Percentiles rank a stretch among this genome's conserved stretches.
phyloP scores from a whole-genome alignment of 2,888 invertebrate species.

The Zygaena filipendulae region DNA sequence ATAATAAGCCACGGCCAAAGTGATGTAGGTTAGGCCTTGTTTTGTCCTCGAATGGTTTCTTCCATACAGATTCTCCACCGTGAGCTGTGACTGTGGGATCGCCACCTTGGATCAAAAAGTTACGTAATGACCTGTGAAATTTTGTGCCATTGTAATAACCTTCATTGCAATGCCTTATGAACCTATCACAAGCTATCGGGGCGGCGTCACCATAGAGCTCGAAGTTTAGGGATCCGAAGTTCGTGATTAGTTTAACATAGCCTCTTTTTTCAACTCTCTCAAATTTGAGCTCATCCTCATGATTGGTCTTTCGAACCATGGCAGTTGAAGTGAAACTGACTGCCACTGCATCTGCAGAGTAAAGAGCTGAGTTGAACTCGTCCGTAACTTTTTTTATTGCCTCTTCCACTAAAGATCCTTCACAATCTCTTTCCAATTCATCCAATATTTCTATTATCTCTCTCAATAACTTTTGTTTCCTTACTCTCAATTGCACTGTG shows the following conservation, averaged over 20 bases:
- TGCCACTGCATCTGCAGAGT: constrained; percentile 95
- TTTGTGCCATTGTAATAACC: constrained; percentile 95
- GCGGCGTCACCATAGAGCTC: constrained; percentile 93
- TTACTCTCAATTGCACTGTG: no score
- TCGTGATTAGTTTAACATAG: constrained; percentile 92
- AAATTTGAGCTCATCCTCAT: constrained; percentile 93
- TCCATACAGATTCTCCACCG: constrained; percentile 96
- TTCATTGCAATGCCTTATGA: constrained; percentile 86
- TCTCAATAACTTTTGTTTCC: constrained; percentile 85
- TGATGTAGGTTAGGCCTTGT: constrained; percentile 91
- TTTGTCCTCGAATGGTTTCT: constrained; percentile 93
- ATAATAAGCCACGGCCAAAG: constrained; percentile 91
- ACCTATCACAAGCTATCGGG: constrained; percentile 97
- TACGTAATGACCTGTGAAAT: constrained; percentile 95
- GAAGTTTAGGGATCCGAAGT: constrained; percentile 90
- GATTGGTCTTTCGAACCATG: constrained; percentile 86
- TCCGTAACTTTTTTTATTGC: constrained; percentile 78
- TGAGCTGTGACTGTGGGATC: constrained; percentile 95
- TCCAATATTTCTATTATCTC: constrained; percentile 92
- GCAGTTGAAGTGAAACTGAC: constrained; percentile 98
- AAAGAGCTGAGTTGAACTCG: constrained; percentile 95
- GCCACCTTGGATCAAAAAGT: constrained; percentile 99
- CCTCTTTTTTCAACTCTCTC: constrained; percentile 91
- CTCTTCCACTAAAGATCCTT: constrained; percentile 66
- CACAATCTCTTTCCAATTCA: constrained; percentile 89